Percentiles rank a stretch among this genome's conserved stretches.
Evolutionary conservation across 2,797 vertebrate species (phyloP).

Genomic region (Trachops cirrhosus): DNA sequence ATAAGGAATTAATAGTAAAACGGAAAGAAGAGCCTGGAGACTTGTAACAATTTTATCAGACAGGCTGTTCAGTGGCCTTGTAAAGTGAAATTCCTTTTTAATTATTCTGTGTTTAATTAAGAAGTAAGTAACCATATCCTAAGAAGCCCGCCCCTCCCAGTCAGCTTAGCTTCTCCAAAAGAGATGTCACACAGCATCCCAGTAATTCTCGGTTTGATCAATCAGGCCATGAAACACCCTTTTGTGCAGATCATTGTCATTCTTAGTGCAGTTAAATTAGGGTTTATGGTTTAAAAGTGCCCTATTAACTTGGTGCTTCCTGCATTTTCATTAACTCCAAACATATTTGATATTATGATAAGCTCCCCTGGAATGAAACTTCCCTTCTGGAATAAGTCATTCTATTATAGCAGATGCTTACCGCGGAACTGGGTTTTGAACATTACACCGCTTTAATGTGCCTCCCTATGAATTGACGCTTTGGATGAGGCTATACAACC

Average conservation of each 20-base stretch:
- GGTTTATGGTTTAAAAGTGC: slow-evolving; percentile 75
- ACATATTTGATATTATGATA: slow-evolving; percentile 72
- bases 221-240: slow-evolving; percentile 56
- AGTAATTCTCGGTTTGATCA: slow-evolving; percentile 63
- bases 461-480: slow-evolving; percentile 57
- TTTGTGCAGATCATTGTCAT: slow-evolving; percentile 66
- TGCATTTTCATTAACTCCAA: slow-evolving; percentile 75
- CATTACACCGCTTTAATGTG: slow-evolving; percentile 62
- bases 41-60: slow-evolving; percentile 59
- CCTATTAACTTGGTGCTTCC: slow-evolving; percentile 75
- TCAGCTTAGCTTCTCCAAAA: slow-evolving; percentile 60
- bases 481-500: slow-evolving; percentile 50
- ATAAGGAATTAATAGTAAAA: not conserved
- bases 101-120: slow-evolving; percentile 75
- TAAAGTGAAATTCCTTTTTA: slow-evolving; percentile 69
- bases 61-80: slow-evolving; percentile 44
- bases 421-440: slow-evolving; percentile 48
- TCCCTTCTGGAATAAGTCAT: slow-evolving; percentile 67
- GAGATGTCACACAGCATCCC: slow-evolving; percentile 10
- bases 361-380: slow-evolving; percentile 61
- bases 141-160: slow-evolving; percentile 52
- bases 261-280: slow-evolving; percentile 69
- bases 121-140: slow-evolving; percentile 69
- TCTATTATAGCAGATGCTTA: slow-evolving; percentile 61
- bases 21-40: slow-evolving; percentile 40